These are phyloP conservation scores for Germaria angustata DNA, from an alignment of 2,888 invertebrate species.

Conservation along the genomic window DNA sequence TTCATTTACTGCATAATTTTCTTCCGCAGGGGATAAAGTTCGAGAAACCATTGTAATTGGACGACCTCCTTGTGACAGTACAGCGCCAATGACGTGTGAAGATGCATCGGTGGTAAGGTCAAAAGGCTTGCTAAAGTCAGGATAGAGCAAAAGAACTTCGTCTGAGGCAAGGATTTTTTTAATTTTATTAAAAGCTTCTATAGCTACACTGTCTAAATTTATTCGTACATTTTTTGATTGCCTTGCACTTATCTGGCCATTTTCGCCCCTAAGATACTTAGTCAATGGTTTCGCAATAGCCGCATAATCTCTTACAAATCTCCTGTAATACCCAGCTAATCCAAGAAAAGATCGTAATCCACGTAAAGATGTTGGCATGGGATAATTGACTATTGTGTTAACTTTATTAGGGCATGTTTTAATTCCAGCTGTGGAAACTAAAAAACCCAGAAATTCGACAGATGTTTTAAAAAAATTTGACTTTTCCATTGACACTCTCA, in stretches of 20 bases:
- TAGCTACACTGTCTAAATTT: not conserved
- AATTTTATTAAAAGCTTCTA: slow-evolving; percentile 13
- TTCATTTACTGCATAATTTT: too few species aligned
- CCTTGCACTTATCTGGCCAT: slow-evolving; percentile 34
- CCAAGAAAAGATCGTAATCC: too few species aligned
- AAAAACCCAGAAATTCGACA: not conserved
- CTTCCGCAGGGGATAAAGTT: too few species aligned
- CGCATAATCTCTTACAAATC: too few species aligned
- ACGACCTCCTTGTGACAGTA: too few species aligned
- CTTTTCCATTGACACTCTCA: too few species aligned
- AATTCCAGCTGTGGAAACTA: not conserved
- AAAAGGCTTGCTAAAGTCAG: slow-evolving; percentile 40
- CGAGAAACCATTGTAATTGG: too few species aligned
- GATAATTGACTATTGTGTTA: not conserved
- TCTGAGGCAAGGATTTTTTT: slow-evolving; percentile 5
- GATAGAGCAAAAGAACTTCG: slow-evolving; percentile 25
- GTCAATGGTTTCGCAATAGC: too few species aligned
- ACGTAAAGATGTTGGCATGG: not conserved
- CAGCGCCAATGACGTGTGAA: too few species aligned
- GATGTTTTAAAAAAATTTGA: not conserved
- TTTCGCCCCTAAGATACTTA: slow-evolving; percentile 21
- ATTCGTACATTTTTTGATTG: slow-evolving; percentile 8
- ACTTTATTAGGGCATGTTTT: not conserved
- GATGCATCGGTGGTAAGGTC: slow-evolving; percentile 57
- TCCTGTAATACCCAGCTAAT: too few species aligned